These are phyloP conservation scores for Onchidella celtica DNA, from an alignment of 2,888 invertebrate genomes.

Conservation along the genomic window DNA sequence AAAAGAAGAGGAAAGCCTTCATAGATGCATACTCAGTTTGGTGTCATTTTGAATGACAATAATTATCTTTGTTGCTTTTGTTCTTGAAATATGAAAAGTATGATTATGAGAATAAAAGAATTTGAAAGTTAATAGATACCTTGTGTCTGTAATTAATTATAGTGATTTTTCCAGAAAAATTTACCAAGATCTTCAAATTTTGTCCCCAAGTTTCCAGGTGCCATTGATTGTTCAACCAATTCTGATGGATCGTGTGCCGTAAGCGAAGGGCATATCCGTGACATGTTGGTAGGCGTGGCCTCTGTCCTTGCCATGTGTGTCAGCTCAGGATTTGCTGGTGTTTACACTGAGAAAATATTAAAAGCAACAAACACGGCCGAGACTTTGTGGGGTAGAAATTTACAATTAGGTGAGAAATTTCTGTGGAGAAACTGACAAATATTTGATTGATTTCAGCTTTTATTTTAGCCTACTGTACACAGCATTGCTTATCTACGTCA, in stretches of 20 bases:
- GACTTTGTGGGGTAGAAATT: constrained; percentile 82
- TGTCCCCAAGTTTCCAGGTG: constrained; percentile 23
- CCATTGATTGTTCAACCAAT: constrained; percentile 15
- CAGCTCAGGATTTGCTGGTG: constrained; percentile 82
- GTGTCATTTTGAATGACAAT: too few relatives aligned
- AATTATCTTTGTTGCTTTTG: too few relatives aligned
- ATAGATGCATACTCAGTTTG: too few relatives aligned
- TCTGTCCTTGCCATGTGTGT: constrained; percentile 82
- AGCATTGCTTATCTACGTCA: too few relatives aligned
- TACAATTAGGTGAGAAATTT: constrained; percentile 80
- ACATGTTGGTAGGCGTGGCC: constrained; percentile 78
- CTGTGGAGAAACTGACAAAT: neutral
- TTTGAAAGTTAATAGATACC: too few relatives aligned
- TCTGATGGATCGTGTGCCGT: neutral
- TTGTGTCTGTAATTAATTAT: too few relatives aligned
- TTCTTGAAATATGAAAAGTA: too few relatives aligned
- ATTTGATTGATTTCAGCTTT: neutral
- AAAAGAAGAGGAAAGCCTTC: too few relatives aligned
- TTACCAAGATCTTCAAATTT: too few relatives aligned
- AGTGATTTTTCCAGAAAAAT: too few relatives aligned
- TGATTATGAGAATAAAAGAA: too few relatives aligned
- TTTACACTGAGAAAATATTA: constrained; percentile 83
- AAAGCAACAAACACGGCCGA: constrained; percentile 78
- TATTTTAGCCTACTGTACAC: neutral
- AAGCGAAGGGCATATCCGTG: neutral